Conservation (phyloP, 2,113 vertebrate species). For the Nymphicus hollandicus region DNA sequence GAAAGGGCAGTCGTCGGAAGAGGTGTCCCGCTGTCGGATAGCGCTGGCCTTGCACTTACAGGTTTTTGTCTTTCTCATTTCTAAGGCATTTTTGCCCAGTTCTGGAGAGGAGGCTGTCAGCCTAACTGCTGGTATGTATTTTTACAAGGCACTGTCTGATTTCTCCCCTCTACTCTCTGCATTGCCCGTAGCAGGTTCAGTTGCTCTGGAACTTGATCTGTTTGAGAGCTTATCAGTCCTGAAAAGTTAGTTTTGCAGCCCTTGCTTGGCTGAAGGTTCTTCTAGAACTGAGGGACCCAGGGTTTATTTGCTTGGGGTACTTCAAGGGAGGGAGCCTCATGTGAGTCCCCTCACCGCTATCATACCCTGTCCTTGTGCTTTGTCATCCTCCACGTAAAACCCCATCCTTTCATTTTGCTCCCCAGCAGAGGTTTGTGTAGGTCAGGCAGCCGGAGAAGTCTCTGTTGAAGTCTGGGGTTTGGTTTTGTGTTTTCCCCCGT, state of each 20-base stretch:
- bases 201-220: background rate
- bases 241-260: background rate
- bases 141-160: background rate
- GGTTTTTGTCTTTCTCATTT: background rate
- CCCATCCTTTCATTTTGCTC: background rate
- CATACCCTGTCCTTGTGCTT: background rate
- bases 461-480: background rate
- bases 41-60: background rate
- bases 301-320: background rate
- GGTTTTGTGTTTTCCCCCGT: background rate
- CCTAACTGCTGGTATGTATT: background rate
- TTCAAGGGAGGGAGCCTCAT: background rate
- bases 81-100: background rate
- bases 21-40: background rate
- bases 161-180: background rate
- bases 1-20: background rate
- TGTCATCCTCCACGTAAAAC: background rate
- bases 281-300: background rate
- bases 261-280: background rate
- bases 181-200: background rate
- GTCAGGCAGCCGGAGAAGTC: background rate
- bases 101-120: background rate
- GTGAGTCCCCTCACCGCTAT: background rate
- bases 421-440: background rate
- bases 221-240: background rate